Conservation (phyloP, 92 coral and sea anemone genomes). For the Porites divaricata region DNA sequence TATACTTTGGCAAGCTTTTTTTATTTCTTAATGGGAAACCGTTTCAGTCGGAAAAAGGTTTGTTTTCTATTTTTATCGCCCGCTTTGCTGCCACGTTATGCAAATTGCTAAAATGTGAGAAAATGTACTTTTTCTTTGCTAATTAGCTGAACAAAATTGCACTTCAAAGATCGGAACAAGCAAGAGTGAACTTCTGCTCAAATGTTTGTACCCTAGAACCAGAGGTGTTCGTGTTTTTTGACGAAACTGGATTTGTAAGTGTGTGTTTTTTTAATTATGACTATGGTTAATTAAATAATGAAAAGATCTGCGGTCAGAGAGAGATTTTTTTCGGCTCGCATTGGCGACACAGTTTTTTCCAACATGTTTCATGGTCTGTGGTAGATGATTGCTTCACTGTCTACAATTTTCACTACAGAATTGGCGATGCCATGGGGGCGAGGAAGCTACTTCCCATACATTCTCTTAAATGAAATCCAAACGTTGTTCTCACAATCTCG, state of each 20-base stretch:
- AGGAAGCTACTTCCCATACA: no score
- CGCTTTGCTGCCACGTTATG: background rate
- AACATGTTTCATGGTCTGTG: no score
- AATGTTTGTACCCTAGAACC: constrained; percentile 40
- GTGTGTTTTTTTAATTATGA: no score
- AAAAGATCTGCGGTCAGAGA: no score
- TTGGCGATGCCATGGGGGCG: no score
- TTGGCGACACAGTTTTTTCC: no score
- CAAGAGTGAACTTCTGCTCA: constrained; percentile 18
- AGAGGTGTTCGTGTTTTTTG: constrained; percentile 39
- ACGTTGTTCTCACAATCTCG: no score
- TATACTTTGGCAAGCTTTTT: constrained; percentile 23
- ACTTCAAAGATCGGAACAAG: constrained; percentile 42
- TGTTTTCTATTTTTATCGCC: background rate
- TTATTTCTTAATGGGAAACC: constrained; percentile 25
- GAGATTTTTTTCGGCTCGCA: no score
- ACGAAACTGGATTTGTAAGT: constrained; percentile 56
- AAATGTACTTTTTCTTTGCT: background rate
- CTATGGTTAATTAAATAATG: no score
- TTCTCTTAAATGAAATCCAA: no score
- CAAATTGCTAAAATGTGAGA: background rate
- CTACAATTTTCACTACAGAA: no score
- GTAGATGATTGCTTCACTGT: no score
- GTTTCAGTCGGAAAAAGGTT: background rate
- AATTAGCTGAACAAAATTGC: constrained; percentile 45